Conservation (phyloP, 2,888 invertebrate species). For the Agrenia bidenticulata region DNA sequence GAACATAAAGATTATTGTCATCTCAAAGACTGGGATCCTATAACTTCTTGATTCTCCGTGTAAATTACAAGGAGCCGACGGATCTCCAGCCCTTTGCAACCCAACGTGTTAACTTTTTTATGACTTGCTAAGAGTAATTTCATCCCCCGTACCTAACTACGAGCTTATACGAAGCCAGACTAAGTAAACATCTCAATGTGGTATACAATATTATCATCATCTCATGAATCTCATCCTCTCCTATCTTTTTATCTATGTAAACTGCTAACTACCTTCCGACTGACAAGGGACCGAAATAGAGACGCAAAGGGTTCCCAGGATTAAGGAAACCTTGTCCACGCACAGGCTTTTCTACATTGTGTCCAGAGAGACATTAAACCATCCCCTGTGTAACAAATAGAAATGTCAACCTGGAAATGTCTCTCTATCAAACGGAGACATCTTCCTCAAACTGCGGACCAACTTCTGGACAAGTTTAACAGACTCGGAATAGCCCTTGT, state of each 20-base stretch:
- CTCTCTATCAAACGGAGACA: slow-evolving; percentile 16
- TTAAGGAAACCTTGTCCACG: too few species aligned
- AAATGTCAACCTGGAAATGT: slow-evolving; percentile 23
- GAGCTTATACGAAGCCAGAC: too few species aligned
- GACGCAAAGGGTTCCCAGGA: too few species aligned
- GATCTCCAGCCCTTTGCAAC: neutral
- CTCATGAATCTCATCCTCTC: too few species aligned
- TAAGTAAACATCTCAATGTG: too few species aligned
- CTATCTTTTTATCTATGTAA: too few species aligned
- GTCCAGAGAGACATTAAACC: slow-evolving; percentile 2
- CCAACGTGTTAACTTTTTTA: slow-evolving; percentile 22
- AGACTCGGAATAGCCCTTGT: neutral
- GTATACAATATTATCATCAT: too few species aligned
- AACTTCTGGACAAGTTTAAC: too few species aligned
- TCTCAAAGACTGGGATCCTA: slow-evolving; percentile 6
- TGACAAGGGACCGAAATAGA: too few species aligned
- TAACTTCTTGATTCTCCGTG: slow-evolving; percentile 1
- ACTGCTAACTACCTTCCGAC: too few species aligned
- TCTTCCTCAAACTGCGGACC: too few species aligned
- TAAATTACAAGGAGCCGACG: slow-evolving; percentile 20
- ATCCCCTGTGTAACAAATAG: slow-evolving; percentile 15
- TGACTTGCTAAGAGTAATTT: slow-evolving; percentile 15
- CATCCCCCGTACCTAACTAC: too few species aligned
- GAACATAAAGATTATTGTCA: slow-evolving; percentile 24
- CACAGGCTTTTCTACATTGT: neutral